A percentile compares a stretch with the other conserved stretches of the same genome.
phyloP scores from a whole-genome alignment of 2,888 invertebrate species.

The Xylota segnis region DNA sequence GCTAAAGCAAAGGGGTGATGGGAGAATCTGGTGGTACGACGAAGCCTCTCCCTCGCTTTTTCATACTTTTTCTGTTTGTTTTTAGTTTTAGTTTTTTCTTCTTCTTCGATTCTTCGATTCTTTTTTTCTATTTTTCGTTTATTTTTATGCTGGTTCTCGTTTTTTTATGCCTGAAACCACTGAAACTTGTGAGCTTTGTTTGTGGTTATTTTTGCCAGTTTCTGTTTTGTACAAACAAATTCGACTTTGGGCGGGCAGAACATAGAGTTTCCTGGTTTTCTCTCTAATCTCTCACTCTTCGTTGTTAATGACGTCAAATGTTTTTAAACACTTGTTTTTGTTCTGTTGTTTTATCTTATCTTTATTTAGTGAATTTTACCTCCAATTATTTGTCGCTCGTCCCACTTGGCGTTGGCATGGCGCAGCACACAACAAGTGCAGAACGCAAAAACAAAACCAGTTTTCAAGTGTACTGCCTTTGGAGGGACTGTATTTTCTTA shows the following conservation, averaged over 20 bases:
- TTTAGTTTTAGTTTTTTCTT: conserved; percentile 20
- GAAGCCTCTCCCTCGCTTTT: conserved; percentile 32
- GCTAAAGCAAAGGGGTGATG: neutral
- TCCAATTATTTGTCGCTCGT: neutral
- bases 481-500: conserved; percentile 69
- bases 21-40: neutral
- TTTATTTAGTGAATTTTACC: conserved; percentile 3
- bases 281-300: conserved; percentile 19
- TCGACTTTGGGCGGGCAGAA: conserved; percentile 50
- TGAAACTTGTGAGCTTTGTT: conserved; percentile 18
- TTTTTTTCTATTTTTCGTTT: conserved; percentile 24
- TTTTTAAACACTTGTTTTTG: conserved; percentile 57
- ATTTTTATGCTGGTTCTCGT: conserved; percentile 43
- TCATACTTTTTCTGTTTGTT: conserved; percentile 18
- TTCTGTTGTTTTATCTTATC: too few relatives aligned
- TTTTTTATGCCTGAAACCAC: conserved; percentile 33
- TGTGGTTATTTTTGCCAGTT: conserved; percentile 54
- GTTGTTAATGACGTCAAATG: conserved; percentile 68
- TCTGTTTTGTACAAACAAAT: conserved; percentile 36
- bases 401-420: conserved; percentile 16
- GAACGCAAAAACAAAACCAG: conserved; percentile 62
- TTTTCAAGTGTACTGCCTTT: conserved; percentile 65
- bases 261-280: conserved; percentile 30
- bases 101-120: too few relatives aligned
- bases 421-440: conserved; percentile 70